These are phyloP conservation scores for Ctenoplectra terminalis DNA, from an alignment of 1,140 invertebrate species.

Conservation along the genomic window DNA sequence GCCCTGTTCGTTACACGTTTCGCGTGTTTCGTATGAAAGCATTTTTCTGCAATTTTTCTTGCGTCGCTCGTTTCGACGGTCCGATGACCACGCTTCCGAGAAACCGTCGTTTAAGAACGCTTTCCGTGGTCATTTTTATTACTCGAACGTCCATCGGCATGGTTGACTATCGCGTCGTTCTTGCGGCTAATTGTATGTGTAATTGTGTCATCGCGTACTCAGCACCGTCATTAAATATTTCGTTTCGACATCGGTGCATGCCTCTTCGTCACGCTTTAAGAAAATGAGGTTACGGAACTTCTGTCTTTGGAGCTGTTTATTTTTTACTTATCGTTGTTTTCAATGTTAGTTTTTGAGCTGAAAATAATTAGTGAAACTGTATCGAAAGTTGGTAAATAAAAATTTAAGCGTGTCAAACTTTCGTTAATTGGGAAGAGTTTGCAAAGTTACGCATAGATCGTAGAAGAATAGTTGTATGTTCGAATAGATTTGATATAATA, in stretches of 20 bases:
- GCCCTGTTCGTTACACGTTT: constrained; percentile 8
- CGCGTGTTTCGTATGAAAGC: constrained; percentile 1
- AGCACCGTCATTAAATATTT: constrained; percentile 47
- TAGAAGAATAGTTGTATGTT: neutral
- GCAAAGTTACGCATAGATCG: too few relatives aligned
- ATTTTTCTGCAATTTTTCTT: constrained; percentile 11
- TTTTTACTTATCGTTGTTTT: neutral
- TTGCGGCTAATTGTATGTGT: constrained; percentile 36
- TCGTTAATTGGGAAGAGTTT: neutral
- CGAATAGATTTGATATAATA: too few relatives aligned
- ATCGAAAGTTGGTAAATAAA: neutral
- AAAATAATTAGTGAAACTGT: too few relatives aligned
- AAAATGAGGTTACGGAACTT: constrained; percentile 27
- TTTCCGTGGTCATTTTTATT: neutral
- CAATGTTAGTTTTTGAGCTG: too few relatives aligned
- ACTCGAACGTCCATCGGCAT: constrained; percentile 14
- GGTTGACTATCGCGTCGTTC: constrained; percentile 7
- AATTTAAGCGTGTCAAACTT: neutral
- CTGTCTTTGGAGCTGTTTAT: neutral
- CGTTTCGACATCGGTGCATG: constrained; percentile 46
- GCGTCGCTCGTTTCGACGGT: neutral
- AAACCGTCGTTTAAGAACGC: neutral
- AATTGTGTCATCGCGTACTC: constrained; percentile 33
- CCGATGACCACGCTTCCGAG: neutral
- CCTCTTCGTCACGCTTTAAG: constrained; percentile 39